phyloP scores from a whole-genome alignment of 2,797 vertebrate species.

The Scleropages formosus region DNA sequence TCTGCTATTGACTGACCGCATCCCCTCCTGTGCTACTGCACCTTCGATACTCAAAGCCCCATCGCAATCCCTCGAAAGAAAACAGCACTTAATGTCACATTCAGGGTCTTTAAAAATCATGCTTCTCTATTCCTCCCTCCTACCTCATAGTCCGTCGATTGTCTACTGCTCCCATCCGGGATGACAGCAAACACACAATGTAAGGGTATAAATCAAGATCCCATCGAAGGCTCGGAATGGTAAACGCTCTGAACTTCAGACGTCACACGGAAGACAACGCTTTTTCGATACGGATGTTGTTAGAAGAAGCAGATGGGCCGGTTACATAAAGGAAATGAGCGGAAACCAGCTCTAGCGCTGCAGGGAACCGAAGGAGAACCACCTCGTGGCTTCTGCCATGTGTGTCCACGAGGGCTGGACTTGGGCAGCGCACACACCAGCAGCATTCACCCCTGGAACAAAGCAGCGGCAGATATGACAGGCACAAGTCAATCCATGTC shows the following conservation, averaged over 20 bases:
- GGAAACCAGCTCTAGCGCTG: constrained; percentile 11
- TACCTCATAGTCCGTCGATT: neutral
- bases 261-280: neutral
- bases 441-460: neutral
- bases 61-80: too few relatives aligned
- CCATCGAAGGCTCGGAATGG: constrained; percentile 16
- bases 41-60: too few relatives aligned
- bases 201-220: neutral
- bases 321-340: constrained; percentile 1
- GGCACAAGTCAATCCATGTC: neutral
- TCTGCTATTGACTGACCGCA: too few relatives aligned
- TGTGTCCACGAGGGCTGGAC: neutral
- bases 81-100: too few relatives aligned
- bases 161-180: neutral
- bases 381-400: neutral
- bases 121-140: neutral
- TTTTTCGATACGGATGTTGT: neutral
- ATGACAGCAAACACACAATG: neutral
- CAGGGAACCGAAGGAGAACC: constrained; percentile 1
- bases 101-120: neutral
- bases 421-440: neutral
- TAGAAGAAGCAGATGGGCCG: constrained; percentile 21
- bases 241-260: constrained; percentile 12
- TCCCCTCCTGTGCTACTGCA: too few relatives aligned
- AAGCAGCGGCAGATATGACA: neutral